Evolutionary conservation across 2,113 vertebrate genomes (phyloP), one percentile per base, ranked within the genome.

Genomic region (Hippocampus mohnikei): DNA sequence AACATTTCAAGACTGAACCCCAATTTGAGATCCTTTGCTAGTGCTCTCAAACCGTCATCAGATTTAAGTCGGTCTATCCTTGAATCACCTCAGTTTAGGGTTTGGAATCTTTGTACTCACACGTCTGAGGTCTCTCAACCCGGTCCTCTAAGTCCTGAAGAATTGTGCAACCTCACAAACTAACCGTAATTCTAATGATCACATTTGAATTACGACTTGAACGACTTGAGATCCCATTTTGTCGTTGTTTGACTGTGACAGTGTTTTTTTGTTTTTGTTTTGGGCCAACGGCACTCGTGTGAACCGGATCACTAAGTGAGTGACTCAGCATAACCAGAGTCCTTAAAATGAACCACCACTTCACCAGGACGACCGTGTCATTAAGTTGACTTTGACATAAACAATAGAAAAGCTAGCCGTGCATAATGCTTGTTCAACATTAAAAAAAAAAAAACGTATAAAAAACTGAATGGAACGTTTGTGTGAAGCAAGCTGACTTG

Each of bases 321-420:
- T 60, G 13, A 60, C 58, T 60, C 58, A 18, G 58, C 15, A 15
- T 6, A 33, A 60, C 55, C 55, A 58, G 23, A 33, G 56, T 59
- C 27, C 25, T 7, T 60, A 60, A 60, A 60, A 60, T 60, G 5
- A 60, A 60, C 15, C 12, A 58, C 23, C 13, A 25, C 25, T 60
- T 60, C 58, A 33, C 58, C 58, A 18, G 23, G 11, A 25, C 23
- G 55, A 58, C 61, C 37, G 40, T 62, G n/a, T 62, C 15, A 60
- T 60, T 60, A 60, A 52, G 52, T 23, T n/a, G 21, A 61, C 61
- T 63, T 65, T n/a, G 62, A 65, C 25, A 46, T 46, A 25, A 42
- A 42, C 37, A 65, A 25, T 65, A 64, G 5, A 59, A 64, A 64
- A 6, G 20, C 9, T 58, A 18, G 11, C 41, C n/a, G 15, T 21